Evolutionary conservation across 2,888 invertebrate species (phyloP).

Genomic region (Neoascia interrupta): DNA sequence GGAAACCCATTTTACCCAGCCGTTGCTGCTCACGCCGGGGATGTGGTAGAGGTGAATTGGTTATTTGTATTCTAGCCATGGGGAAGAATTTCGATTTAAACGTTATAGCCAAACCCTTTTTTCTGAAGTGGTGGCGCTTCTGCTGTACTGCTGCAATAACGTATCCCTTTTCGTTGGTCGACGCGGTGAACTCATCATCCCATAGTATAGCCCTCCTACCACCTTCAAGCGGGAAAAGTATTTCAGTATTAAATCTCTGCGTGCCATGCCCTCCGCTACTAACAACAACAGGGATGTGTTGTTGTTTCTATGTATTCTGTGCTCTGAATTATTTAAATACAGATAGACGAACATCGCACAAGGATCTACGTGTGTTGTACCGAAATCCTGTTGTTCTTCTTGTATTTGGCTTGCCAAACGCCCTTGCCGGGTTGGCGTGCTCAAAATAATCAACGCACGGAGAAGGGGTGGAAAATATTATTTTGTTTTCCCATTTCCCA

Average conservation of each 20-base stretch:
- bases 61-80: constrained; percentile 66
- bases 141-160: constrained; percentile 26
- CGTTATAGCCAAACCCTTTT: constrained; percentile 30
- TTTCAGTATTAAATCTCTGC: constrained; percentile 18
- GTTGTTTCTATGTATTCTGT: too few relatives aligned
- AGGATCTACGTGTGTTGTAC: constrained; percentile 31
- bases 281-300: too few relatives aligned
- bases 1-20: constrained; percentile 52
- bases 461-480: constrained; percentile 26
- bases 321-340: constrained; percentile 59
- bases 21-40: constrained; percentile 6
- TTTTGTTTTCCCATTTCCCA: constrained; percentile 53
- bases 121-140: constrained; percentile 13
- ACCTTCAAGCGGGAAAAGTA: constrained; percentile 9
- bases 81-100: constrained; percentile 67
- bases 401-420: constrained; percentile 7
- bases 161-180: constrained; percentile 61
- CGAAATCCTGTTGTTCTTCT: constrained; percentile 39
- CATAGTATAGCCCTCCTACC: neutral
- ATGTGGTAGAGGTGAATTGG: constrained; percentile 42
- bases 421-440: neutral
- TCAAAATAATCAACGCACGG: constrained; percentile 50
- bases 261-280: constrained; percentile 23
- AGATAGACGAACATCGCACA: constrained; percentile 23
- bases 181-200: constrained; percentile 55